Evolutionary conservation across 2,888 invertebrate genomes (phyloP), one percentile per base, ranked within the genome.

Genomic region (Orthonevra nobilis): DNA sequence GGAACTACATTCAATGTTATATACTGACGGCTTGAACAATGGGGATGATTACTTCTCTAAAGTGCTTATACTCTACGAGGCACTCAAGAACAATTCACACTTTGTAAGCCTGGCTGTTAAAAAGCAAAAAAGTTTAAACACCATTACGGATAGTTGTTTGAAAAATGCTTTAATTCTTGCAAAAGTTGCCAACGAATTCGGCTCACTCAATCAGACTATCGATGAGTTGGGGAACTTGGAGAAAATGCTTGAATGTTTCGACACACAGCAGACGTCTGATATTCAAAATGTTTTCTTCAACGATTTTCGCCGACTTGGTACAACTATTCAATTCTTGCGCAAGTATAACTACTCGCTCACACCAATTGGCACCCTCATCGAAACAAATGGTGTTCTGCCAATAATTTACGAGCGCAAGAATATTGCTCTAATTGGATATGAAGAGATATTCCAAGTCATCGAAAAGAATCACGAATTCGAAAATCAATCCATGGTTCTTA

Each of bases 221-320:
- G 83, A 83, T 20, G 83, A 85, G 19, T 54, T 87, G 17, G 85
- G 85, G 0, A 81, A 85, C 32, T 68, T 87, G n/a, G 81, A 83
- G 0, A 83, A 83, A 30, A 81, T 82, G 36, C 69, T 87, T 12
- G 81, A 72, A 1, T 69, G 68, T 4, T 87, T 86, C 32, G 81
- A 84, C 58, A 5, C 38, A 6, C 54, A 73, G 5, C 6, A 50
- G 3, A 73, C 79, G 6, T 61, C 72, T 0, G 84, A 84, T 12
- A 83, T 87, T 6, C 87, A 87, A 17, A 84, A 82, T 19, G 84
- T 86, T 23, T 87, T 87, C 52, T 85, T 84, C 34, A 84, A 85
- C 0, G 87, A 87, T 72, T 86, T 87, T 56, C 84, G 86, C 12
- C 86, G 87, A 1, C 61, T 87, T 2, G 36, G 60, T 1, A 72